These are phyloP conservation scores for Oegoconia quadripuncta DNA, from an alignment of 2,888 invertebrate species.

Conservation along the genomic window DNA sequence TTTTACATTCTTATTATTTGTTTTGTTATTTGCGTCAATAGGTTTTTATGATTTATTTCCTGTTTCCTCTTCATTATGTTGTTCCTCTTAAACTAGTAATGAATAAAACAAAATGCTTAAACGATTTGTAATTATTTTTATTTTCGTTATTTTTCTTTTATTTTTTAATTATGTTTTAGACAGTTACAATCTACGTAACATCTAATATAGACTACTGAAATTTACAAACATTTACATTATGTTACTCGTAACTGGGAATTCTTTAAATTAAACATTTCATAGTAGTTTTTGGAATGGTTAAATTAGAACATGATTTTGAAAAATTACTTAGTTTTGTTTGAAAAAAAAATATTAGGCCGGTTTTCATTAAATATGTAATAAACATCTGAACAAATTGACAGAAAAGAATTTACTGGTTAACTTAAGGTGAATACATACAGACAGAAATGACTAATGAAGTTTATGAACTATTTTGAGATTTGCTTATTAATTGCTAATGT, in stretches of 20 bases:
- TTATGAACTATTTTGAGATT: too few species aligned
- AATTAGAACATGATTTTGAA: too few species aligned
- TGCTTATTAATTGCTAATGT: background rate
- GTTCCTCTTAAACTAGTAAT: background rate
- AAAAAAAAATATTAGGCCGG: slow-evolving; percentile 24
- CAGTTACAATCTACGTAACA: slow-evolving; percentile 73
- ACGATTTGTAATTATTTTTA: slow-evolving; percentile 67
- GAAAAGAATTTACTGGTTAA: too few species aligned
- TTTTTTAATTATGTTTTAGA: slow-evolving; percentile 56
- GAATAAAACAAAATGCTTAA: slow-evolving; percentile 18
- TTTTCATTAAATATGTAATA: slow-evolving; percentile 15
- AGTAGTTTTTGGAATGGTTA: too few species aligned
- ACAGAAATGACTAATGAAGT: too few species aligned
- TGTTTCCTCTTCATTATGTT: too few species aligned
- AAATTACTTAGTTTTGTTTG: background rate
- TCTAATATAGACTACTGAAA: slow-evolving; percentile 72
- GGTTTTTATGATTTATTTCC: too few species aligned
- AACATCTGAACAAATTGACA: background rate
- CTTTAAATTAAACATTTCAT: too few species aligned
- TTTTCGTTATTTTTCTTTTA: slow-evolving; percentile 56
- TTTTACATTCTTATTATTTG: too few species aligned
- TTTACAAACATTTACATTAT: slow-evolving; percentile 72
- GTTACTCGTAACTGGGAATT: slow-evolving; percentile 57
- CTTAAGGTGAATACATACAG: too few species aligned
- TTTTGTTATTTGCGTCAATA: too few species aligned